Percentiles rank a stretch among this genome's conserved stretches.
phyloP scores from a whole-genome alignment of 1,140 invertebrate genomes.

The Anastatus disparis region DNA sequence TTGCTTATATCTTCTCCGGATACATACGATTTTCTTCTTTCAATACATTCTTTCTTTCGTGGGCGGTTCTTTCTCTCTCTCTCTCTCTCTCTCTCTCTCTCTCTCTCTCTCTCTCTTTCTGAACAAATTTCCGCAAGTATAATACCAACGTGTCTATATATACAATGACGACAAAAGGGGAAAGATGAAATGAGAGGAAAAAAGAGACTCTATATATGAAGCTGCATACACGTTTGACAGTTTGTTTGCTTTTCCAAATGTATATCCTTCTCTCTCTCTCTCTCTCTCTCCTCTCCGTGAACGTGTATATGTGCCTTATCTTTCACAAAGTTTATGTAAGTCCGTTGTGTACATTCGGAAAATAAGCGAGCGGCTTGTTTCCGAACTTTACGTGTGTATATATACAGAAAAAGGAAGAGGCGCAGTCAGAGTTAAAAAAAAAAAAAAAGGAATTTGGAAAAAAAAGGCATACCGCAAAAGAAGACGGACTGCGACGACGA shows the following conservation, averaged over 20 bases:
- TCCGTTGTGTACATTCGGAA: conserved; percentile 40
- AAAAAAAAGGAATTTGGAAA: no score
- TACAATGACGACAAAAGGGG: background rate
- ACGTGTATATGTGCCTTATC: conserved; percentile 20
- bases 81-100: no score
- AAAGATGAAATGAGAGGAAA: background rate
- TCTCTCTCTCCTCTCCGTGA: background rate
- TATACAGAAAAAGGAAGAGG: background rate
- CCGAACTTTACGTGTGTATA: no score
- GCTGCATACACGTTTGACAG: conserved; percentile 18
- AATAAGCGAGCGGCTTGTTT: conserved; percentile 33
- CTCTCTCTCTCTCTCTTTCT: background rate
- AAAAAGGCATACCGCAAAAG: no score
- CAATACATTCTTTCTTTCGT: no score
- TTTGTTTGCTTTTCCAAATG: conserved; percentile 33
- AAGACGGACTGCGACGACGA: no score
- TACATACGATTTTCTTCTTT: no score
- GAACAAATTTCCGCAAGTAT: conserved; percentile 31
- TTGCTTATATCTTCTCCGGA: no score
- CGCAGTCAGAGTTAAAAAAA: no score
- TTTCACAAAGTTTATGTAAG: conserved; percentile 29
- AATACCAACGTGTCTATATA: no score
- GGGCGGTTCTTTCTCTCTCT: no score
- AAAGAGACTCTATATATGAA: background rate
- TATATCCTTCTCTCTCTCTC: background rate